These are phyloP conservation scores for Drosophila anomelani DNA, from an alignment of 2,888 invertebrate genomes.

Conservation along the genomic window DNA sequence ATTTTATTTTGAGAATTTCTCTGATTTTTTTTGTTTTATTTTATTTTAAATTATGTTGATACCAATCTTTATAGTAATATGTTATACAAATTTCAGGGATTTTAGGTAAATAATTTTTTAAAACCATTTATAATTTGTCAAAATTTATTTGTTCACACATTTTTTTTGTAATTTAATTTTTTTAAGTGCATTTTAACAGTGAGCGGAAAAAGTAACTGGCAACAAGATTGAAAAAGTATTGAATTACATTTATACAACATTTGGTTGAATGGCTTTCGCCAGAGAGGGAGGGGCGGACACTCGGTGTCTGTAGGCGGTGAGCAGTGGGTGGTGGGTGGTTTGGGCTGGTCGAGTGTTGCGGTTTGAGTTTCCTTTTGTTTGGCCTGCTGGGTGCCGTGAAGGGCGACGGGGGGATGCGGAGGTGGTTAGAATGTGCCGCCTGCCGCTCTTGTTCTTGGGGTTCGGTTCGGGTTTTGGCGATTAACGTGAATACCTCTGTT, in stretches of 20 bases:
- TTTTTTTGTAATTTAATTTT: not conserved
- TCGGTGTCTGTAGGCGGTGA: constrained; percentile 23
- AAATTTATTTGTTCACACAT: not conserved
- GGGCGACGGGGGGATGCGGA: constrained; percentile 5
- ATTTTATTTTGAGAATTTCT: no score
- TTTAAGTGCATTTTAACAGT: constrained; percentile 15
- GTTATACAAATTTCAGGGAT: no score
- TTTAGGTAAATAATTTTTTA: no score
- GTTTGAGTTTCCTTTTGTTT: constrained; percentile 75
- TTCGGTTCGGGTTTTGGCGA: constrained; percentile 38
- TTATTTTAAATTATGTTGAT: no score
- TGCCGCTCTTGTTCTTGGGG: constrained; percentile 23
- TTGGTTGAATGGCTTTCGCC: constrained; percentile 72
- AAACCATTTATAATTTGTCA: not conserved
- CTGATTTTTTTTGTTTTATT: no score
- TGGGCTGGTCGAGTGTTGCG: constrained; percentile 55
- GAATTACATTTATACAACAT: constrained; percentile 79
- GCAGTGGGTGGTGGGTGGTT: constrained; percentile 44
- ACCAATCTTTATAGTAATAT: no score
- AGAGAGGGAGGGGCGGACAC: constrained; percentile 28
- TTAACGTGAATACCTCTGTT: constrained; percentile 33
- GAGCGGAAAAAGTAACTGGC: constrained; percentile 37
- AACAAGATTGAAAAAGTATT: constrained; percentile 76
- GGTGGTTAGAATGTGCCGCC: constrained; percentile 11
- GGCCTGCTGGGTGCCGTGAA: constrained; percentile 47